Base-by-base conservation (phyloP, 2,888 invertebrate genomes). In the Steinernema scapterisci region DNA sequence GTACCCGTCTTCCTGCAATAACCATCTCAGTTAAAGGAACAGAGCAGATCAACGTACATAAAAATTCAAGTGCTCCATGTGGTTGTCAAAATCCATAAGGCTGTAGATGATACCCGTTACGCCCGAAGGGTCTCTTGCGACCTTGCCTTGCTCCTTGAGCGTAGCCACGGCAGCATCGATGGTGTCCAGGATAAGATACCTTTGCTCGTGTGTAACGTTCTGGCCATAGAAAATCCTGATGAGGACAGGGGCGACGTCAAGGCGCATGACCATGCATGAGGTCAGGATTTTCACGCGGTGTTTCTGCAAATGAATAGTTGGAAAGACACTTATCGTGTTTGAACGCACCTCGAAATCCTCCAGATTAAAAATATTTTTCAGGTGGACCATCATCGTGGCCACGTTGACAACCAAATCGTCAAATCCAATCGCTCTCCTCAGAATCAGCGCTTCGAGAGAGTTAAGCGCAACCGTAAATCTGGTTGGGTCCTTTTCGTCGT, bases 41-140 rank as follows among this genome's bases (percentile, higher is more conserved):
- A 23, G 23, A 54, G 54, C 19, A 54, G 16, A 44, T 16, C 19
- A 3, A 19, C 31, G 2, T 63, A 63, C 63, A 31, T 63, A 63
- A 25, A 63, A 63, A n/a, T 63, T 31, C 31, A 63, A 25, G 31
- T 63, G 63, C 31, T 63, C 31, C 63, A 63, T 63, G 11, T 25
- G 27, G 38, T 63, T 63, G 31, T 63, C 63, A n/a, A 63, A 63
- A 27, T 63, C 63, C 63, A 63, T 63, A 25, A 63, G 63, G 38
- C 63, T n/a, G 63, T 63, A 63, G 38, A 63, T 38, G 9, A 63
- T 27, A 31, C 25, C 38, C 16, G 63, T 63, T 1, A 63, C 63
- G 1, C 27, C 31, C 3, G 23, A 27, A 16, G 63, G 63, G 13
- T 63, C 19, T 6, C 31, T 13, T 13, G 21, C n/a, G 13, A 63